Evolutionary conservation across 2,113 vertebrate species (phyloP), one percentile per base, ranked within the genome.

Genomic region (Cygnus buccinator): DNA sequence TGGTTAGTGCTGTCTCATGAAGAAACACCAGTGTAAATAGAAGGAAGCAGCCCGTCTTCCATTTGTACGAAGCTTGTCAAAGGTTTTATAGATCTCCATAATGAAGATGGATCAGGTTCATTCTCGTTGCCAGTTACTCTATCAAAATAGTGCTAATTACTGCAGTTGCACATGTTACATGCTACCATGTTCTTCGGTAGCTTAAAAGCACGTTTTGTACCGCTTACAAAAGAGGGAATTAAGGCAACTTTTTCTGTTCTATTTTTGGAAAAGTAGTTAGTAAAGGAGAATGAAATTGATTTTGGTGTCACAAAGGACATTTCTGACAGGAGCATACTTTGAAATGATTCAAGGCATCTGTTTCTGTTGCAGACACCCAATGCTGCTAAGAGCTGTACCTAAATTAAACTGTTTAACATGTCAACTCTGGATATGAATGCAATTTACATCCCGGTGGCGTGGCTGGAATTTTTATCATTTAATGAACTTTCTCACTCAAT

Each of bases 71-170:
- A 89, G 75, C 91, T 85, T 85, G 88, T 89, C 75, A 68, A 29
- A 77, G 89, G 75, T 67, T 89, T 95, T 57, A 8, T 39, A n/a
- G 58, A 65, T 90, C 91, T 85, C 82, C 44, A 6, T 84, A 80
- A 59, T 50, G 93, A 90, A 93, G 95, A 91, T 33, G 66, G 79
- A 93, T 96, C 59, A 8, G 94, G 93, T 94, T 82, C 61, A 4
- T 66, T 95, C 95, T 62, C 75, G 0, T 92, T 95, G 97, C 97
- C 97, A 84, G 95, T 95, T 95, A 98, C 98, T 98, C 98, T 98
- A 97, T 98, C 97, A 94, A 92, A 98, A 98, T 94, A 98, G 97
- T 87, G 37, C 98, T 99, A 98, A 98, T 98, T 98, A 98, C 97
- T 89, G 95, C 91, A 57, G 96, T 28, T 77, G 37, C 96, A 80